A percentile compares a stretch with the other conserved stretches of the same genome.
phyloP scores from a whole-genome alignment of 2,113 vertebrate species.

The Oophaga pumilio region DNA sequence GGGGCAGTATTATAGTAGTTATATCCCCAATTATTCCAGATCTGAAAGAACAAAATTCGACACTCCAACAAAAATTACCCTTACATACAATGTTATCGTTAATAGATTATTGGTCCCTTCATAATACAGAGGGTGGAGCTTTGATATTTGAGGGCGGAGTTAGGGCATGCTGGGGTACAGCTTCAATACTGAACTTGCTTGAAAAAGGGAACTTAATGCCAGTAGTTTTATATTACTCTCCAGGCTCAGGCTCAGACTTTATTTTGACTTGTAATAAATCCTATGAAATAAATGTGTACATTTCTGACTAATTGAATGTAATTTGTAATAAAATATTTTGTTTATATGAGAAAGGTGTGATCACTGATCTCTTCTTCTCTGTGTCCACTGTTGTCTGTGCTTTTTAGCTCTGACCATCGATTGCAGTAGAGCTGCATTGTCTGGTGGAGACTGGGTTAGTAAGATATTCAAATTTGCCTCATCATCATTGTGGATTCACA shows the following conservation, averaged over 20 bases:
- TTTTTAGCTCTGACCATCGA: background rate
- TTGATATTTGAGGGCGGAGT: background rate
- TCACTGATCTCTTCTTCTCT: background rate
- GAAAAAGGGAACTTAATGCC: background rate
- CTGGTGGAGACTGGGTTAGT: too few relatives aligned
- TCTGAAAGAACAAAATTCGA: background rate
- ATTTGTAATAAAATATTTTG: constrained; percentile 36
- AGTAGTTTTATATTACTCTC: background rate
- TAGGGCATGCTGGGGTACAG: background rate
- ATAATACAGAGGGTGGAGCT: background rate
- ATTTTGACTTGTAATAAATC: background rate
- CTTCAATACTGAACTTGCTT: background rate
- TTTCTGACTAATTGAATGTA: background rate
- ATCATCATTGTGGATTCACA: background rate
- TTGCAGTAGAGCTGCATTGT: background rate
- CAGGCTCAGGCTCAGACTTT: background rate
- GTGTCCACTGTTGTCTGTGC: too few relatives aligned
- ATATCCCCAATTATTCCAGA: background rate
- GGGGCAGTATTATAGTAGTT: background rate
- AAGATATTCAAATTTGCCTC: background rate
- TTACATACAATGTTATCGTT: too few relatives aligned
- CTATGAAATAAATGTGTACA: background rate
- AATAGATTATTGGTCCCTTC: too few relatives aligned
- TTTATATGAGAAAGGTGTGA: background rate
- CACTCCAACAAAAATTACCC: background rate